A percentile compares a stretch with the other conserved stretches of the same genome.
Evolutionary conservation across 2,888 invertebrate genomes (phyloP).

Genomic region (Allophyes oxyacanthae): DNA sequence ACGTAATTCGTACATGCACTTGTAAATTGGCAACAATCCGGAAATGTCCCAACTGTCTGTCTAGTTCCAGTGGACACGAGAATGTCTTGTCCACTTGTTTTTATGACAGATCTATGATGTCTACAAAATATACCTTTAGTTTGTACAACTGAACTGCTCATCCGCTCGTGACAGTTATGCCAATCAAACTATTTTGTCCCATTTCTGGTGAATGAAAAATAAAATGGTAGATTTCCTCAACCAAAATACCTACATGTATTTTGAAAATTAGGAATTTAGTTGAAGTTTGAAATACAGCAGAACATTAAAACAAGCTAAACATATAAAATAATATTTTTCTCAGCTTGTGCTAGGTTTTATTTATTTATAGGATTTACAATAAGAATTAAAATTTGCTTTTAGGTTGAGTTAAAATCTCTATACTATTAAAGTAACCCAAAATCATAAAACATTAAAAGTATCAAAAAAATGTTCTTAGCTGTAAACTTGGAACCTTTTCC

Average conservation of each 20-base stretch:
- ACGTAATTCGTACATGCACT: constrained; percentile 15
- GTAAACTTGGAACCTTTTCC: no score
- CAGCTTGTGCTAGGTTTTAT: not conserved
- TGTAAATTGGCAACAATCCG: constrained; percentile 25
- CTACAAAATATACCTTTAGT: constrained; percentile 25
- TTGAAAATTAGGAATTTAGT: constrained; percentile 4
- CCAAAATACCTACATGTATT: no score
- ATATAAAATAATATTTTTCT: constrained; percentile 2
- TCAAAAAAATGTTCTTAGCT: no score
- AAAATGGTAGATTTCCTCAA: not conserved
- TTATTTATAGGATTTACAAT: no score
- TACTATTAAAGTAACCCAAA: no score
- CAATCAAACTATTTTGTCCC: constrained; percentile 36
- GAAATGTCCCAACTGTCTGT: constrained; percentile 34
- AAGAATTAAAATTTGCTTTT: no score
- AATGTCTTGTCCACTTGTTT: constrained; percentile 34
- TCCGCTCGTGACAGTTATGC: constrained; percentile 31
- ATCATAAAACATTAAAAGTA: no score
- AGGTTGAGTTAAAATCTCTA: no score
- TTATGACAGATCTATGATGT: constrained; percentile 34
- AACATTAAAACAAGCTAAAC: not conserved
- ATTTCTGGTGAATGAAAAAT: constrained; percentile 16
- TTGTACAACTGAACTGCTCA: constrained; percentile 19
- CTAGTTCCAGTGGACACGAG: constrained; percentile 13
- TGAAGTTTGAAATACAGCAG: not conserved